Base-by-base conservation (phyloP, 2,113 vertebrate species). In the Pygoscelis adeliae region DNA sequence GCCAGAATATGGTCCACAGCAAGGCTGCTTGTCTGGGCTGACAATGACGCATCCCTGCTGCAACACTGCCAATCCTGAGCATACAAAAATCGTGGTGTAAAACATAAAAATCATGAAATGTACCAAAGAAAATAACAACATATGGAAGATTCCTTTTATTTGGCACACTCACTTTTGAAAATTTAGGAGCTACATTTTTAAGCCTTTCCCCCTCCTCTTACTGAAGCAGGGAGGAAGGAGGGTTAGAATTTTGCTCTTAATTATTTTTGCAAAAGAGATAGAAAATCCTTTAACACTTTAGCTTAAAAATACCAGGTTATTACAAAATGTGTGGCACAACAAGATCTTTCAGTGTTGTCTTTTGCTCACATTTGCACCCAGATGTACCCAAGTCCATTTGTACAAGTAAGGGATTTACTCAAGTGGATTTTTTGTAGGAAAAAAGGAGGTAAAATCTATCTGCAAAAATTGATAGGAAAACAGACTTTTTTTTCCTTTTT, bases 21-120 rank as follows among this genome's bases (percentile, higher is more conserved):
- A 22, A 69, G 12, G 19, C 42, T 84, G 34, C 38, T 49, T 42
- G 10, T 36, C 88, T 93, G 77, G 61, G 52, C 72, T 92, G 86
- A 18, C 30, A n/a, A 7, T 42, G 63, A 42, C 5, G 3, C 42
- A 36, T 55, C 67, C 67, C 17, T 81, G 17, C 67, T 77, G 73
- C 38, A 36, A 3, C 4, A 1, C 59, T 77, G 88, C 46, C 79
- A 81, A 1, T n/a, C 32, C 85, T 11, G 12, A 58, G 42, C 42
- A 4, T 4, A 14, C 0, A 1, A 40, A 87, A 67, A 50, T 18
- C 0, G 0, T 27, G 38, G 30, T 65, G 30, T 44, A 82, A 71
- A 88, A 34, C 56, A 42, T 44, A 30, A n/a, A 32, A 91, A 61
- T 50, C 22, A 5, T 52, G 36, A 67, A 44, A 72, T 13, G 9